Percentiles rank a stretch among this genome's conserved stretches.
Conservation (phyloP, 2,113 vertebrate species). For the Heloderma charlesbogerti region DNA sequence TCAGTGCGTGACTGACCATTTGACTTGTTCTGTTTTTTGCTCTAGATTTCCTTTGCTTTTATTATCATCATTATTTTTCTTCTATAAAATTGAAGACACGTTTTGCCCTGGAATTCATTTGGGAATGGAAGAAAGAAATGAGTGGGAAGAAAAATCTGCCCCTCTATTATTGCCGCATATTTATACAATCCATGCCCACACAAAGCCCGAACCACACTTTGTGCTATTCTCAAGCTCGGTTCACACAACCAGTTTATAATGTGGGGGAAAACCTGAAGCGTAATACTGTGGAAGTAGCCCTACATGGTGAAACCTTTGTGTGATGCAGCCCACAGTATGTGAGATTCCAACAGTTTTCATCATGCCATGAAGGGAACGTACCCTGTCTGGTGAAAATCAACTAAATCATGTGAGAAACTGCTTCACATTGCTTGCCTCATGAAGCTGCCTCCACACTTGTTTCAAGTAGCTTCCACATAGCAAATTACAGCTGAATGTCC, state of each 20-base stretch:
- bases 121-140: too few species aligned
- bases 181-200: not conserved
- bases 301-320: not conserved
- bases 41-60: constrained; percentile 42
- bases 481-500: not conserved
- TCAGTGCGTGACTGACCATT: constrained; percentile 10
- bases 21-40: constrained; percentile 31
- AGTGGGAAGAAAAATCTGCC: too few species aligned
- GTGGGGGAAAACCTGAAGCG: not conserved
- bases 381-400: not conserved
- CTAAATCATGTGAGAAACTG: not conserved
- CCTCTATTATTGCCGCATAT: not conserved
- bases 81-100: constrained; percentile 41
- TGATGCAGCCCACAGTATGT: too few species aligned
- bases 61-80: constrained; percentile 34
- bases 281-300: not conserved
- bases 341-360: not conserved
- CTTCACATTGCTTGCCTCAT: not conserved
- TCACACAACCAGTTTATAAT: not conserved
- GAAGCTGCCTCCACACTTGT: too few species aligned
- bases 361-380: not conserved
- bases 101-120: constrained; percentile 23
- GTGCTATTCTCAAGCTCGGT: not conserved
- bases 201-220: not conserved
- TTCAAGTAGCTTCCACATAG: not conserved